Evolutionary conservation across 2,888 invertebrate species (phyloP), one percentile per base, ranked within the genome.

Genomic region (Ariolimax columbianus): DNA sequence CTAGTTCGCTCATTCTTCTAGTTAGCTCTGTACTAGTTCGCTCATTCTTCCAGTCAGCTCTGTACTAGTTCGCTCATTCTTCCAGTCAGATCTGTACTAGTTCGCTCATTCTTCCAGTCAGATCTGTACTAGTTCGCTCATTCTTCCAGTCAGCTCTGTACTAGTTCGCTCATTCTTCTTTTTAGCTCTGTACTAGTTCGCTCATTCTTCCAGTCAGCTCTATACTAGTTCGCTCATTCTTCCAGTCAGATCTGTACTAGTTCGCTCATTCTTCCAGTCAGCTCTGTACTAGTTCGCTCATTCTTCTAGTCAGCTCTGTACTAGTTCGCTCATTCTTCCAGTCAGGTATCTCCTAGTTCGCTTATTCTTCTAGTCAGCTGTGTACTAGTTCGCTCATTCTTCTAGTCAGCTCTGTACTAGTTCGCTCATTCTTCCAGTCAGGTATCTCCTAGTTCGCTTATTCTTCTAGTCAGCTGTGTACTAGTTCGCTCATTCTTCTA

Each of bases 31-130:
- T n/a, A n/a, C n/a, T n/a, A n/a, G n/a, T n/a, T n/a, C n/a, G n/a
- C n/a, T n/a, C n/a, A n/a, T n/a, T n/a, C n/a, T n/a, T n/a, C n/a
- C n/a, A n/a, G n/a, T n/a, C n/a, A n/a, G n/a, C n/a, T n/a, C n/a
- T n/a, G n/a, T n/a, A n/a, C n/a, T n/a, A n/a, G n/a, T n/a, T 77
- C 36, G 36, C 36, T 26, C 51, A 23, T 47, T 77, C 77, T 77
- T 9, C 55, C 77, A 36, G 9, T 47, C 75, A 30, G 3, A 4
- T 75, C 11, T 43, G 3, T 75, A 11, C 26, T 30, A n/a, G 3
- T 26, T 77, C 51, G 17, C 3, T 51, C 51, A 7, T 4, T 77
- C 77, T 51, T n/a, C 23, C n/a, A 40, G 26, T 2, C 55, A 55
- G 17, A 6, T 55, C 23, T 55, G 19, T 23, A 36, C 30, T 43